These are phyloP conservation scores for Lepisosteus oculatus DNA, from an alignment of 2,113 vertebrate species.

Conservation along the genomic window DNA sequence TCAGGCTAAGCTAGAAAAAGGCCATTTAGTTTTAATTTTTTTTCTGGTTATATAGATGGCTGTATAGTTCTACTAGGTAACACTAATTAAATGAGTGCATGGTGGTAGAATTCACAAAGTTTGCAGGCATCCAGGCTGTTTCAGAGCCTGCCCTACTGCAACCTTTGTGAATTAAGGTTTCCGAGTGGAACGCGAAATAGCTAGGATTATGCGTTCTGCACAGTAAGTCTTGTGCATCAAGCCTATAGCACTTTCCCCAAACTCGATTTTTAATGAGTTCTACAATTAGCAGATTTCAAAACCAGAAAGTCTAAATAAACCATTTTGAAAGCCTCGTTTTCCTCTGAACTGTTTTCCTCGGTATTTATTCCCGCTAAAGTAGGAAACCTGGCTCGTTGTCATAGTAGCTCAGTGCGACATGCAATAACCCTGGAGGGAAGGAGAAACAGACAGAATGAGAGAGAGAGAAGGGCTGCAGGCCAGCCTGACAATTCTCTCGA, in stretches of 20 bases:
- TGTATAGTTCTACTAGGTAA: constrained; percentile 22
- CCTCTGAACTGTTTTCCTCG: background rate
- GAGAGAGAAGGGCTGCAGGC: too few species aligned
- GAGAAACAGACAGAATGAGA: too few species aligned
- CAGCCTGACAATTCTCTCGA: too few species aligned
- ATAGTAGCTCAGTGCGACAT: too few species aligned
- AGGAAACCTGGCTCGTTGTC: too few species aligned
- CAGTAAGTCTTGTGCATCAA: constrained; percentile 43
- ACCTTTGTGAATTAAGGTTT: constrained; percentile 24
- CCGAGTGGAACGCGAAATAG: constrained; percentile 27
- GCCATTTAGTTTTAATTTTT: too few species aligned
- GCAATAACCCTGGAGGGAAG: too few species aligned
- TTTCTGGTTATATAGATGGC: too few species aligned
- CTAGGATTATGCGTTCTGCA: constrained; percentile 49
- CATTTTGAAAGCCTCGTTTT: constrained; percentile 18
- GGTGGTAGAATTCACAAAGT: constrained; percentile 31
- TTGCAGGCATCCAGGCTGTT: constrained; percentile 12
- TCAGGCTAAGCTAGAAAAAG: too few species aligned
- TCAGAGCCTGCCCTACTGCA: constrained; percentile 14
- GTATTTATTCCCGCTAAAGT: background rate
- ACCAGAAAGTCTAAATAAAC: constrained; percentile 65
- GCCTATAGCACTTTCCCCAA: constrained; percentile 45
- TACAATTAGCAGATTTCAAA: constrained; percentile 72
- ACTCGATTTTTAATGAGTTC: constrained; percentile 75
- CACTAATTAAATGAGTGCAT: constrained; percentile 40